Conservation (phyloP, 2,797 vertebrate genomes). For the Muscicapa striata region DNA sequence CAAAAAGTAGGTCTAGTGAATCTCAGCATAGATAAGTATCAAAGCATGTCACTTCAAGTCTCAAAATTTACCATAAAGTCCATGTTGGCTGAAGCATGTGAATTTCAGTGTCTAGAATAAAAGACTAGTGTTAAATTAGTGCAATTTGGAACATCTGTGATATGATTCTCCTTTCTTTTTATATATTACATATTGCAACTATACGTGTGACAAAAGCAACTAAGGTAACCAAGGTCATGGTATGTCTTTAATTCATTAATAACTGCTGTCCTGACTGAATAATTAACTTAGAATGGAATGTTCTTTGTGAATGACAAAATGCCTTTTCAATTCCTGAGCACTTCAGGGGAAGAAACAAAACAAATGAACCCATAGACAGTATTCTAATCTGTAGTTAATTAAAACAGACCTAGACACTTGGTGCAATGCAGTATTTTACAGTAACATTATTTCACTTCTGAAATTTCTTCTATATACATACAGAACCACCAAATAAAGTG, state of each 20-base stretch:
- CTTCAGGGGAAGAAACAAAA: background rate
- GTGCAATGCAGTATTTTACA: background rate
- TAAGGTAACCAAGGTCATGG: background rate
- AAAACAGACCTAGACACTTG: background rate
- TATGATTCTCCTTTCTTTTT: background rate
- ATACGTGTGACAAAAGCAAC: background rate
- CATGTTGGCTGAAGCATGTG: background rate
- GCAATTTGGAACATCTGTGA: background rate
- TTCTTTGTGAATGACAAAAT: background rate
- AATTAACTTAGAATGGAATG: background rate
- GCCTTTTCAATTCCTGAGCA: background rate
- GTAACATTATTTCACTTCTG: background rate
- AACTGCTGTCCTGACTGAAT: background rate
- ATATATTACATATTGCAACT: background rate
- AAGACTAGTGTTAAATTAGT: background rate
- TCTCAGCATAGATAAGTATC: background rate
- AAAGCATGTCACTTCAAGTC: background rate
- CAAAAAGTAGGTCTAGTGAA: background rate
- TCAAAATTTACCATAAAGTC: background rate
- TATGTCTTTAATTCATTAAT: background rate
- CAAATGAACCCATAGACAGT: background rate
- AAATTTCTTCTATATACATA: background rate
- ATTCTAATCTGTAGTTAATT: background rate
- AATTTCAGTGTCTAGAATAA: background rate
- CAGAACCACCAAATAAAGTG: background rate